Evolutionary conservation across 2,888 invertebrate species (phyloP).

Genomic region (Cheilosia soror): DNA sequence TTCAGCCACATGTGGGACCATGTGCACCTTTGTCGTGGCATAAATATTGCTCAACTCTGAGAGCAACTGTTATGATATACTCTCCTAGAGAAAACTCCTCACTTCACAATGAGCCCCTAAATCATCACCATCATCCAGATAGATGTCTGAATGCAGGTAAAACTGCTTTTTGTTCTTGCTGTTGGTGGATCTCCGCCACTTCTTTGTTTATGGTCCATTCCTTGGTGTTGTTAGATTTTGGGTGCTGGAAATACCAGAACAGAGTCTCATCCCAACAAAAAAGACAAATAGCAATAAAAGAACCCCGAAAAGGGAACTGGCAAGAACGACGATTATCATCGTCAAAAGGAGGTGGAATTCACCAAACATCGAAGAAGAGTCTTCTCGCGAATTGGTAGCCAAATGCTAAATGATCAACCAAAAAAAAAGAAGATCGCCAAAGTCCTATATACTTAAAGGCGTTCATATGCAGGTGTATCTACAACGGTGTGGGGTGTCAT

Average conservation of each 20-base stretch:
- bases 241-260: slow-evolving; percentile 73
- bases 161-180: slow-evolving; percentile 34
- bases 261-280: slow-evolving; percentile 55
- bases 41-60: slow-evolving; percentile 58
- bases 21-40: slow-evolving; percentile 61
- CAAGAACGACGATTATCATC: slow-evolving; percentile 67
- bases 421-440: background rate
- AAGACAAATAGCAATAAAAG: slow-evolving; percentile 44
- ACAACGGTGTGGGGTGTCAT: slow-evolving; percentile 72
- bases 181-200: slow-evolving; percentile 22
- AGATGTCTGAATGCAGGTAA: slow-evolving; percentile 16
- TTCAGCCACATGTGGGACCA: slow-evolving; percentile 59
- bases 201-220: slow-evolving; percentile 63
- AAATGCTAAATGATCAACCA: slow-evolving; percentile 34
- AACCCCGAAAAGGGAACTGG: slow-evolving; percentile 44
- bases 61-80: slow-evolving; percentile 70
- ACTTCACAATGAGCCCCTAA: slow-evolving; percentile 72
- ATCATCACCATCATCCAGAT: slow-evolving; percentile 66
- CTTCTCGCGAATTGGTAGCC: slow-evolving; percentile 66
- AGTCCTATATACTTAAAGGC: slow-evolving; percentile 31
- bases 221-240: slow-evolving; percentile 48
- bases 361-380: slow-evolving; percentile 23
- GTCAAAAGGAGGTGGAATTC: slow-evolving; percentile 22
- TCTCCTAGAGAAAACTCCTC: slow-evolving; percentile 69
- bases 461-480: slow-evolving; percentile 69